A percentile compares a stretch with the other conserved stretches of the same genome.
Conservation (phyloP, 1,140 invertebrate genomes). For the Microplitis mediator region DNA sequence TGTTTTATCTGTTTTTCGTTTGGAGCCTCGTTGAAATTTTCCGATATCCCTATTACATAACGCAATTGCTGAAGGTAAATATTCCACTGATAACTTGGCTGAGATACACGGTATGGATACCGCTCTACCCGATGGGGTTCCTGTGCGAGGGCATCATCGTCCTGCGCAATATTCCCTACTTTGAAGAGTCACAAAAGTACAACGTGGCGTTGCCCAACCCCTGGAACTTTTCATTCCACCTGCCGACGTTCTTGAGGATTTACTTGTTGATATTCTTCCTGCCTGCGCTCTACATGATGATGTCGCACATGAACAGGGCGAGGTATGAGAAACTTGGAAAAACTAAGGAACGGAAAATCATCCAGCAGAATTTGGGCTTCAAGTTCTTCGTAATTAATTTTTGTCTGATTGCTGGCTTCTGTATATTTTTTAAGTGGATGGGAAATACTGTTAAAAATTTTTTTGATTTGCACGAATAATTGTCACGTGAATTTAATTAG, state of each 20-base stretch:
- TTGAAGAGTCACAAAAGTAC: slow-evolving; percentile 83
- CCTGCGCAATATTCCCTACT: slow-evolving; percentile 83
- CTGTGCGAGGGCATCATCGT: slow-evolving; percentile 84
- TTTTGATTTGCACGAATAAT: too few species aligned
- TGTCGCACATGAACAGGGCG: slow-evolving; percentile 79
- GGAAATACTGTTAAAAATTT: too few species aligned
- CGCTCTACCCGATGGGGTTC: slow-evolving; percentile 88
- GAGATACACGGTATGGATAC: slow-evolving; percentile 91
- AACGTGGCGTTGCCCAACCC: slow-evolving; percentile 80
- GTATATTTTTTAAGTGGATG: too few species aligned
- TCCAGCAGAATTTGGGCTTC: background rate
- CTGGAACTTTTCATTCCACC: slow-evolving; percentile 87
- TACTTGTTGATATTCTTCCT: slow-evolving; percentile 80
- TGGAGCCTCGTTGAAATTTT: slow-evolving; percentile 84
- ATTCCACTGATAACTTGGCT: slow-evolving; percentile 87
- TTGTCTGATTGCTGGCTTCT: too few species aligned
- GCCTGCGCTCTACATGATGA: slow-evolving; percentile 75
- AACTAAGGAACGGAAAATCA: background rate
- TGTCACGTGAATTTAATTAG: too few species aligned
- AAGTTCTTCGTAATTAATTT: background rate
- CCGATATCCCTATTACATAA: slow-evolving; percentile 91
- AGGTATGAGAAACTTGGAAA: slow-evolving; percentile 67
- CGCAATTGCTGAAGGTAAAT: slow-evolving; percentile 76
- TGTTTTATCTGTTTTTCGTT: slow-evolving; percentile 84
- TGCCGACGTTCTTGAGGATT: slow-evolving; percentile 77